Percentiles rank a stretch among this genome's conserved stretches.
phyloP scores from a whole-genome alignment of 2,113 vertebrate species.

The Excalfactoria chinensis region DNA sequence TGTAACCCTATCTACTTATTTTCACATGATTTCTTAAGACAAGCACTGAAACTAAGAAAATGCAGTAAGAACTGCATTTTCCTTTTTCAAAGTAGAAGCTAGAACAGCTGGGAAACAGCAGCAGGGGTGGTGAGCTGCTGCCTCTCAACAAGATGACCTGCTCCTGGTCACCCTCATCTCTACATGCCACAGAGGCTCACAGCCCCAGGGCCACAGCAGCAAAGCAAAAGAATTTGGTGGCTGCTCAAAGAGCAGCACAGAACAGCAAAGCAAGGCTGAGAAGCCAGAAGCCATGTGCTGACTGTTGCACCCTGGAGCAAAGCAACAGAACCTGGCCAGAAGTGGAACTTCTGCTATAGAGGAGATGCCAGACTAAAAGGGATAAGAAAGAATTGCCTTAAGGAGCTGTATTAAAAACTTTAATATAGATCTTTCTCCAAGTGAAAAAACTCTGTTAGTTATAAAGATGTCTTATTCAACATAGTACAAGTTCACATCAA shows the following conservation, averaged over 20 bases:
- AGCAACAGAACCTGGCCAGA: neutral
- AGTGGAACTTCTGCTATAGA: neutral
- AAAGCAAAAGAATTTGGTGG: neutral
- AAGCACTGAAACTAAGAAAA: neutral
- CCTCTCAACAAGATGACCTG: neutral
- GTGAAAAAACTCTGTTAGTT: neutral
- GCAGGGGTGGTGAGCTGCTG: neutral
- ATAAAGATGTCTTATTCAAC: neutral
- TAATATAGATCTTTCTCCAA: neutral
- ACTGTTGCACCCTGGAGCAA: neutral
- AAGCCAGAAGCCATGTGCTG: neutral
- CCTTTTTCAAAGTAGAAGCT: neutral
- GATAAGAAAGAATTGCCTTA: neutral
- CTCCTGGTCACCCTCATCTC: neutral
- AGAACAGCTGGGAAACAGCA: neutral
- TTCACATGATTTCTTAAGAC: neutral
- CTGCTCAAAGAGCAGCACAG: neutral
- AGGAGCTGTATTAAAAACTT: neutral
- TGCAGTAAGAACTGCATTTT: neutral
- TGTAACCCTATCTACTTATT: neutral
- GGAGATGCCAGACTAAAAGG: neutral
- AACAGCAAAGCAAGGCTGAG: neutral
- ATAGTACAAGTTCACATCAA: neutral
- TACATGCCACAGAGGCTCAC: accelerated
- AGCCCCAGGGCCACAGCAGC: neutral